Evolutionary conservation across 2,797 vertebrate genomes (phyloP).

Genomic region (Potorous gilbertii): DNA sequence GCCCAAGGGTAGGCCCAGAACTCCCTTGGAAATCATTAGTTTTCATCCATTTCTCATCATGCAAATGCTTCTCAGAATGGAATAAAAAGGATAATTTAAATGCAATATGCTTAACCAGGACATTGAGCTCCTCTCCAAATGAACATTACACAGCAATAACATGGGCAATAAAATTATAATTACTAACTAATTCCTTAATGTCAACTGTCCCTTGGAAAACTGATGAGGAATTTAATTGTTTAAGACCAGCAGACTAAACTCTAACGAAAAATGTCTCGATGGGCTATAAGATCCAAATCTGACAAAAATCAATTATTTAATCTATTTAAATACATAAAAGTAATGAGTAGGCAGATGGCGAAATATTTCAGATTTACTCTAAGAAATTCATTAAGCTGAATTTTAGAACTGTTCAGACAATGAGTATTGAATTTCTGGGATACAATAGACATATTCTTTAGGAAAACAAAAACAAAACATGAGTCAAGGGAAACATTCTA

Average conservation of each 20-base stretch:
- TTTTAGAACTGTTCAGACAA: constrained; percentile 33
- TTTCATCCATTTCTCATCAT: constrained; percentile 66
- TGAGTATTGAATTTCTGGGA: constrained; percentile 39
- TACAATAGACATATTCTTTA: background rate
- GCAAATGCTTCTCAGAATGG: constrained; percentile 67
- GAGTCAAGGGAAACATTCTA: background rate
- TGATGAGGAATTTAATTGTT: constrained; percentile 69
- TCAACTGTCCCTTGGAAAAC: constrained; percentile 68
- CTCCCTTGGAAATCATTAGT: constrained; percentile 58
- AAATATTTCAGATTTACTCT: constrained; percentile 40
- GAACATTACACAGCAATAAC: constrained; percentile 60
- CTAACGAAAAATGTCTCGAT: constrained; percentile 19
- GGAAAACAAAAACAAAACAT: background rate
- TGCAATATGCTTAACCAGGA: constrained; percentile 57
- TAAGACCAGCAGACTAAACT: constrained; percentile 50
- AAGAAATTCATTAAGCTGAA: constrained; percentile 11
- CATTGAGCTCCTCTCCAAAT: constrained; percentile 66
- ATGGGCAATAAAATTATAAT: constrained; percentile 68
- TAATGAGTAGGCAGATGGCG: background rate
- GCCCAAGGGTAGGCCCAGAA: background rate
- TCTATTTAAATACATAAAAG: constrained; percentile 36
- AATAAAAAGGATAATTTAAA: constrained; percentile 71
- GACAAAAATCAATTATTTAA: constrained; percentile 32
- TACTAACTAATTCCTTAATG: constrained; percentile 70
- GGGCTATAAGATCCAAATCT: constrained; percentile 18